Evolutionary conservation across 2,888 invertebrate species (phyloP).

Genomic region (Heliconius erato): DNA sequence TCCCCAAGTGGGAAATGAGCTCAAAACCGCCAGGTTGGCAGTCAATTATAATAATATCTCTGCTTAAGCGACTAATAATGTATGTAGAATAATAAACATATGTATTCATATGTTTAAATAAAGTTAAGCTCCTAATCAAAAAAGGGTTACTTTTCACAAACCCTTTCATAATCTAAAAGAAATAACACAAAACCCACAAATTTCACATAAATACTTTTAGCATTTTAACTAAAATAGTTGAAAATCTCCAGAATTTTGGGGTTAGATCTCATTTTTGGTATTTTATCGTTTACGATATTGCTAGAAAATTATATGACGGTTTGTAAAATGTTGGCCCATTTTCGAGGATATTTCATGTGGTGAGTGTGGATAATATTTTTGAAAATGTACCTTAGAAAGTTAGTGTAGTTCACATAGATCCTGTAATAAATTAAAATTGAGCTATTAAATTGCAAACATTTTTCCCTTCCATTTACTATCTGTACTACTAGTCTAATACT

Average conservation of each 20-base stretch:
- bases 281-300: background rate
- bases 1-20: too few species aligned
- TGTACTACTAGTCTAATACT: background rate
- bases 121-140: background rate
- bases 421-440: background rate
- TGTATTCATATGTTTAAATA: background rate
- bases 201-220: background rate
- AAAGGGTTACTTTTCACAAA: background rate
- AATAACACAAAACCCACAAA: background rate
- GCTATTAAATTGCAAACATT: background rate
- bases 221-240: background rate
- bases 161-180: background rate
- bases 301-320: background rate
- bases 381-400: background rate
- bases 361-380: background rate
- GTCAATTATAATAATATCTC: background rate
- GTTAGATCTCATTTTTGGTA: background rate
- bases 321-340: background rate
- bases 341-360: background rate
- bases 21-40: too few species aligned
- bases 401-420: background rate
- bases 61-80: background rate
- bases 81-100: background rate
- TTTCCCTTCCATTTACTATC: background rate
- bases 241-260: constrained; percentile 1